Base-by-base conservation (phyloP, 2,797 vertebrate species). In the Chaunax sp. region DNA sequence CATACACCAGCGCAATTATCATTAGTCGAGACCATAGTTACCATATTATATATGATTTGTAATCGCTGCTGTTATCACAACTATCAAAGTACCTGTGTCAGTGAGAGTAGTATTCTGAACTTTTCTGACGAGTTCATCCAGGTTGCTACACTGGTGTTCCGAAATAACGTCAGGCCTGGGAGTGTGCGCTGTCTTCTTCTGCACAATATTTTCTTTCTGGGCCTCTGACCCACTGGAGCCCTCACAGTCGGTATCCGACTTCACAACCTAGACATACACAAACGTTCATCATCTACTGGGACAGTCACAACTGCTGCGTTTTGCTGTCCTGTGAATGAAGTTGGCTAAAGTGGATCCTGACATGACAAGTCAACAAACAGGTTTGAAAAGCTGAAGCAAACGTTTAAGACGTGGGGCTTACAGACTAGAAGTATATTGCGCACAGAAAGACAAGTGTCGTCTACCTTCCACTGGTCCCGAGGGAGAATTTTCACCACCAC, bases 381-480 rank as follows among this genome's bases (percentile, higher is more conserved):
- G n/a, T n/a, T n/a, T n/a, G n/a, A n/a, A n/a, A n/a, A n/a, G 5
- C 4, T 18, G 13, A 22, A 23, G 18, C 8, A 3, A 11, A 41
- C 3, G 2, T 45, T 45, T 11, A n/a, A 40, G 0, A n/a, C n/a
- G n/a, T n/a, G n/a, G n/a, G n/a, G n/a, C n/a, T n/a, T n/a, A n/a
- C n/a, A n/a, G n/a, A n/a, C n/a, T n/a, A n/a, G n/a, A n/a, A n/a
- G n/a, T n/a, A n/a, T n/a, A n/a, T n/a, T n/a, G n/a, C n/a, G n/a
- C n/a, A n/a, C 5, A 26, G 0, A 49, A 0, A 16, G 5, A 6
- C 10, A 16, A 13, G n/a, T 16, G 9, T 13, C 2, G 23, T 75
- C 90, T 83, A 99, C 97, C 96, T 98, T 98, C 96, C 97, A 97
- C 18, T 97, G 96, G 6, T 98, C 96, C 62, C 89, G 93, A 2